Base-by-base conservation (phyloP, 2,888 invertebrate species). In the Nephrotoma guestfalica region DNA sequence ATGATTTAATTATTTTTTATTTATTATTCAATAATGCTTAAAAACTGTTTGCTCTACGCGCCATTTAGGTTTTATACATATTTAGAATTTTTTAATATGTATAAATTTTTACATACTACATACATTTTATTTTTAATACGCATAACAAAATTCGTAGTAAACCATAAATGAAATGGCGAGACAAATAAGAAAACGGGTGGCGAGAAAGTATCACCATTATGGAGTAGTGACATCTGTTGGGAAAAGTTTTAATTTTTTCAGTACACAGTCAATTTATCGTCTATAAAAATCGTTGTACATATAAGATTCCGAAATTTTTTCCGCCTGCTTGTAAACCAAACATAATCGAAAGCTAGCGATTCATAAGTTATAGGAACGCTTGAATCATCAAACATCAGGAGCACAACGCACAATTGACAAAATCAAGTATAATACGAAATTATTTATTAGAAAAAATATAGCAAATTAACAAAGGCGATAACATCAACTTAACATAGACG, bases 401-500 rank as follows among this genome's bases (percentile, higher is more conserved):
- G 30, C 30, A 30, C 30, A 3, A 3, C 0, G 30, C 30, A 30
- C 2, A 30, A 30, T 30, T 30, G 30, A 30, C 30, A 30, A 30
- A 30, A 30, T 30, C 30, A 30, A 6, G 43, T 3, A 7, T 47
- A 18, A 71, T 30, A 30, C 30, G 30, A 30, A 71, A 71, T 4
- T 30, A 71, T 71, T 71, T 71, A 71, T 71, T 71, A 43, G 43
- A 43, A 71, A 30, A 71, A 51, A 13, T 47, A 30, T 3, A 30
- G 2, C 30, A 30, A 30, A 2, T 30, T 30, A 30, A 30, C 30
- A 30, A 30, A 30, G 30, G 30, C 4, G n/a, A 47, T 47, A 85
- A 41, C 40, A 6, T 85, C 13, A 6, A 51, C 15, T 93, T 92
- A 98, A 89, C 96, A 96, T 57, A 99, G 93, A 88, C 99, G 94